A percentile compares a stretch with the other conserved stretches of the same genome.
Evolutionary conservation across 1,140 invertebrate genomes (phyloP).

Genomic region (Phortica variegata): DNA sequence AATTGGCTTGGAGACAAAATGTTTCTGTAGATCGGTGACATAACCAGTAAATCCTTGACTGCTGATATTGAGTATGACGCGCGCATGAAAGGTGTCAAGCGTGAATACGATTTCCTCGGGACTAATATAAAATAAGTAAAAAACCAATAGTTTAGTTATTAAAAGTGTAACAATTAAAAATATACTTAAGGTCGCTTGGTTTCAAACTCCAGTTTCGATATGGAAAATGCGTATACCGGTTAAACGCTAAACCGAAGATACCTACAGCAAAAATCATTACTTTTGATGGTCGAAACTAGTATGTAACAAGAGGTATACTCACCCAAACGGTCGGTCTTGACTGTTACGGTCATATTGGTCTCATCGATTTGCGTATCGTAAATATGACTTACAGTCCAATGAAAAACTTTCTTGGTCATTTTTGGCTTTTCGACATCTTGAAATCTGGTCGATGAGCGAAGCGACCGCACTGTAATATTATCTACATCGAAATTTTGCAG

Average conservation of each 20-base stretch:
- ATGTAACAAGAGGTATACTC: too few species aligned
- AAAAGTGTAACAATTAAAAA: background rate
- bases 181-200: constrained; percentile 30
- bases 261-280: too few species aligned
- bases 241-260: constrained; percentile 38
- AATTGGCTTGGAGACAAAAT: constrained; percentile 20
- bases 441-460: too few species aligned
- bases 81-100: constrained; percentile 38
- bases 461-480: too few species aligned
- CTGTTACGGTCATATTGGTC: constrained; percentile 11
- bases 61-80: constrained; percentile 24
- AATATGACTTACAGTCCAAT: constrained; percentile 44
- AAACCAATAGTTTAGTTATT: background rate
- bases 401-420: constrained; percentile 11
- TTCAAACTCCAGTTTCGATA: constrained; percentile 36
- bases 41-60: constrained; percentile 34
- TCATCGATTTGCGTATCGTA: constrained; percentile 17
- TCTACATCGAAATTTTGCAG: too few species aligned
- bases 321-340: constrained; percentile 44
- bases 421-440: constrained; percentile 17
- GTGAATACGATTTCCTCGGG: constrained; percentile 38
- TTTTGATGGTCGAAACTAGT: too few species aligned
- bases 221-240: constrained; percentile 40
- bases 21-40: constrained; percentile 26
- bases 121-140: constrained; percentile 3